Conservation (phyloP, 2,797 vertebrate genomes). For the Cyclopterus lumpus region DNA sequence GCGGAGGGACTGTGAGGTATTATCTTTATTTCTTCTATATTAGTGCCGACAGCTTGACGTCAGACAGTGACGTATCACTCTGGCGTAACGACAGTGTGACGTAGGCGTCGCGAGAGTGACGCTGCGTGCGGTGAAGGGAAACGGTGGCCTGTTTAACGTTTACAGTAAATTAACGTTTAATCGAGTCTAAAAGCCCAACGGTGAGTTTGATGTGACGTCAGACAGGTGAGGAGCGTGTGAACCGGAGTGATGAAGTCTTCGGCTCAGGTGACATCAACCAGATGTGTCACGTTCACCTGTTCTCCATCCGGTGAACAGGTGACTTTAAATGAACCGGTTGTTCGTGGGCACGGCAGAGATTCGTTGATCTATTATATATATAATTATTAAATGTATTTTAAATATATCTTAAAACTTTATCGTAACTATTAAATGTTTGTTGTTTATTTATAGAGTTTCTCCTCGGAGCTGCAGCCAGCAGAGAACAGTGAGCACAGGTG, state of each 20-base stretch:
- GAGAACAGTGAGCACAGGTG: slow-evolving; percentile 38
- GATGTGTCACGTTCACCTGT: not conserved
- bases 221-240: not conserved
- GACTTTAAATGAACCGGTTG: too few relatives aligned
- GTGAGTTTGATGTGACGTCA: not conserved
- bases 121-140: too few relatives aligned
- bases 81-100: not conserved
- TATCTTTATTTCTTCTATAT: not conserved
- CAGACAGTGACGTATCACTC: not conserved
- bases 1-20: slow-evolving; percentile 30
- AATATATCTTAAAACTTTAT: not conserved
- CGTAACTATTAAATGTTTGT: not conserved
- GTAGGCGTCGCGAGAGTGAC: not conserved
- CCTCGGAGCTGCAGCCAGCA: slow-evolving; percentile 45
- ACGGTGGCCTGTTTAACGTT: not conserved
- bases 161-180: not conserved
- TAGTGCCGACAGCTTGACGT: too few relatives aligned
- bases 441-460: slow-evolving; percentile 25
- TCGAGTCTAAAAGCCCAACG: too few relatives aligned
- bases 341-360: not conserved
- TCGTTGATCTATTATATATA: not conserved
- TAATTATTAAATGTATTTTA: not conserved
- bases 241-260: not conserved
- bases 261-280: not conserved
- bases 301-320: not conserved